Conservation (phyloP, 35 echinoderm and acorn worm genomes). For the Apostichopus californicus region DNA sequence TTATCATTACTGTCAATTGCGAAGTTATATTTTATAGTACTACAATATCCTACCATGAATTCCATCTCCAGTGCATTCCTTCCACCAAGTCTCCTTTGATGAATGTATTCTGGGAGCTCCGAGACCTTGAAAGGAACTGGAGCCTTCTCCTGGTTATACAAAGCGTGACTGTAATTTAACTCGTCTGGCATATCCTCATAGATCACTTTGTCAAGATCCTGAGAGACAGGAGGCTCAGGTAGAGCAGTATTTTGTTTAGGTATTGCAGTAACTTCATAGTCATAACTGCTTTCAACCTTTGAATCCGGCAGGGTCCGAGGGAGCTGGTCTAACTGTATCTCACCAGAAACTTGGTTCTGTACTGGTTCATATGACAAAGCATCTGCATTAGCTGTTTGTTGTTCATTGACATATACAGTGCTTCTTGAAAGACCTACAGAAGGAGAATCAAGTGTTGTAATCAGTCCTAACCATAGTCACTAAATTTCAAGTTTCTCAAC, state of each 20-base stretch:
- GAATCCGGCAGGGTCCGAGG: neutral
- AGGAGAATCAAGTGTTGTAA: neutral
- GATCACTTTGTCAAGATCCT: neutral
- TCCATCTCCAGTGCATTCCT: neutral
- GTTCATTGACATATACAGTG: neutral
- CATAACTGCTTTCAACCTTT: neutral
- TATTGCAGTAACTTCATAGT: neutral
- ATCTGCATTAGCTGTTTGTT: neutral
- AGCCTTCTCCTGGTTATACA: neutral
- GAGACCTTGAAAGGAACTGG: constrained; percentile 5
- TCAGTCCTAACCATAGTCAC: too few species aligned
- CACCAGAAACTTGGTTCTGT: neutral
- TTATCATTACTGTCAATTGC: too few species aligned
- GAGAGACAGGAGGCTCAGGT: neutral
- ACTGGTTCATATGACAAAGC: neutral
- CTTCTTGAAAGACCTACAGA: neutral
- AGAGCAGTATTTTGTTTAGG: neutral
- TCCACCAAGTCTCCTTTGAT: neutral
- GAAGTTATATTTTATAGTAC: too few species aligned
- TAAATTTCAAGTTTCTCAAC: too few species aligned
- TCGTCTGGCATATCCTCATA: neutral
- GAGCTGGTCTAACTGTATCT: neutral
- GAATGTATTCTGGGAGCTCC: neutral
- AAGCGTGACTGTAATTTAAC: neutral
- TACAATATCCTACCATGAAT: neutral